phyloP scores from a whole-genome alignment of 2,113 vertebrate genomes.

The Neoarius graeffei region DNA sequence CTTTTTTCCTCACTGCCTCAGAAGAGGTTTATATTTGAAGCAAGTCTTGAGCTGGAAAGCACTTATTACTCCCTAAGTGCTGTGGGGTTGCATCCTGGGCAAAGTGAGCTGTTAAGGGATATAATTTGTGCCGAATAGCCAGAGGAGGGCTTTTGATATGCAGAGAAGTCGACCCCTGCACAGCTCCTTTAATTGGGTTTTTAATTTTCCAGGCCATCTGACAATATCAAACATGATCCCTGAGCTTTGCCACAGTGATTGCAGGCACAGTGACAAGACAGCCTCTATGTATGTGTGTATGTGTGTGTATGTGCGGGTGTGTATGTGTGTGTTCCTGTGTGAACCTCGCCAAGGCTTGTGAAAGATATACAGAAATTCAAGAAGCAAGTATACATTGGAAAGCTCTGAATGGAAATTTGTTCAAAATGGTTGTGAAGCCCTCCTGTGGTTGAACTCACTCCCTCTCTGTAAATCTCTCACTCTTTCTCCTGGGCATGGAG shows the following conservation, averaged over 20 bases:
- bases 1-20: constrained; percentile 86
- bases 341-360: constrained; percentile 69
- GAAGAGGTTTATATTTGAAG: constrained; percentile 95
- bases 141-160: constrained; percentile 99
- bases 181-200: constrained; percentile 99
- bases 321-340: background rate
- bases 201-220: constrained; percentile 99
- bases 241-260: constrained; percentile 92
- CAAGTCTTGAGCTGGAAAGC: constrained; percentile 88
- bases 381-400: constrained; percentile 55
- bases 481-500: constrained; percentile 46
- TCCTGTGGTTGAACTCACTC: constrained; percentile 58
- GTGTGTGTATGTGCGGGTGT: constrained; percentile 1
- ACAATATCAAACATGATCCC: constrained; percentile 99
- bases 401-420: constrained; percentile 69
- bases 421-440: constrained; percentile 64
- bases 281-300: constrained; percentile 14
- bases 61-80: constrained; percentile 97
- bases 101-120: constrained; percentile 99
- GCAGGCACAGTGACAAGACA: constrained; percentile 86
- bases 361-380: constrained; percentile 59
- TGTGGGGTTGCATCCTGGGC: constrained; percentile 91
- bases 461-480: constrained; percentile 37
- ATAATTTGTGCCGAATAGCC: constrained; percentile 98
- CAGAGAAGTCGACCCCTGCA: constrained; percentile 98